Evolutionary conservation across 2,888 invertebrate species (phyloP).

Genomic region (Xanthia icteritia): DNA sequence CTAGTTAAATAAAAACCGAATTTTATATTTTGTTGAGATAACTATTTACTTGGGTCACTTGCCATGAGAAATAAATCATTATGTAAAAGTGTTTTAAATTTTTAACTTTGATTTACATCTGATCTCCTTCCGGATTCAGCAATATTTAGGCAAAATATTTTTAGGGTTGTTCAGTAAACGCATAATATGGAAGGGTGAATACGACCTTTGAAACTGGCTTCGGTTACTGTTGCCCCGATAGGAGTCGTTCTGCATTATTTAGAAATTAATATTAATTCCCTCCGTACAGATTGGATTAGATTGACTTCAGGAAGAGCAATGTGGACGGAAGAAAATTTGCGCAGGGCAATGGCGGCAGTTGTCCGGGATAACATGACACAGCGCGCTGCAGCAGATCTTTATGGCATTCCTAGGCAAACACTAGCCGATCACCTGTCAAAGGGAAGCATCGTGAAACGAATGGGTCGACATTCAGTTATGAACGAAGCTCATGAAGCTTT

Average conservation of each 20-base stretch:
- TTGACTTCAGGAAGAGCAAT: slow-evolving; percentile 8
- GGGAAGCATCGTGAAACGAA: slow-evolving; percentile 19
- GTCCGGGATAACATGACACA: slow-evolving; percentile 5
- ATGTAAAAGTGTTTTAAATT: not conserved
- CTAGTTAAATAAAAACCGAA: not conserved
- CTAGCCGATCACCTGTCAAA: slow-evolving; percentile 21
- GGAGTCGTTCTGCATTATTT: not conserved
- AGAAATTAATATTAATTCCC: not conserved
- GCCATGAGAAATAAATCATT: not conserved
- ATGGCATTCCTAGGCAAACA: slow-evolving; percentile 38
- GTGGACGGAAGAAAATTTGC: slow-evolving; percentile 34
- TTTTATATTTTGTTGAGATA: not conserved
- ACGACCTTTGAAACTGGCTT: not conserved
- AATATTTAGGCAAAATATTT: no score
- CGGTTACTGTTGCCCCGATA: not conserved
- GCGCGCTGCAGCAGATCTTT: slow-evolving; percentile 22
- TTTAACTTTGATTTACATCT: not conserved
- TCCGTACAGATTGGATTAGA: slow-evolving; percentile 4
- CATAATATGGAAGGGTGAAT: not conserved
- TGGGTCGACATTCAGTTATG: slow-evolving; percentile 32
- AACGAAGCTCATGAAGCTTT: slow-evolving; percentile 30
- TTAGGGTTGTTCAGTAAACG: not conserved
- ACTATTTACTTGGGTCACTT: not conserved
- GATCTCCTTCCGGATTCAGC: not conserved
- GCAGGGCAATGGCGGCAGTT: slow-evolving; percentile 25